Evolutionary conservation across 2,888 invertebrate species (phyloP), one percentile per base, ranked within the genome.

Genomic region (Metellina segmentata): DNA sequence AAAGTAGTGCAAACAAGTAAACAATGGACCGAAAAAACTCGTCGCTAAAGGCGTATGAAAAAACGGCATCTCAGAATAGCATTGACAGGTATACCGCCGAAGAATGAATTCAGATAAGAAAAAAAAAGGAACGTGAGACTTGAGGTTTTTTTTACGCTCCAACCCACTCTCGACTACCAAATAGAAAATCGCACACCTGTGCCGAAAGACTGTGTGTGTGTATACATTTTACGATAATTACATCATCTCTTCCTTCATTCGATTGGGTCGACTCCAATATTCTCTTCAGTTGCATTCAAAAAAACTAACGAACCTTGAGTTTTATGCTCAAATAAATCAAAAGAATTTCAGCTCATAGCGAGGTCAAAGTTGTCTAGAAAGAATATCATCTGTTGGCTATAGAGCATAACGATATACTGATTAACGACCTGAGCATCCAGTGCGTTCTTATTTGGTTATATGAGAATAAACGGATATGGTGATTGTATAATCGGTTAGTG

Each of bases 271-370:
- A 82, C 52, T 71, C 71, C 49, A 82, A 52, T 71, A 69, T 51
- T 71, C 19, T 51, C 6, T 71, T 71, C 1, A 48, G 4, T 70
- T 70, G 16, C 49, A 82, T 9, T 51, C 11, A 78, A 7, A 51
- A 51, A 51, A 13, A 20, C 49, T 71, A 19, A 5, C 48, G n/a
- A 77, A 82, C 82, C 82, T 82, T 82, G 82, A 82, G 19, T 71
- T 82, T 81, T 19, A 71, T 51, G 71, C 49, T 51, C 19, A 82
- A 69, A 82, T 82, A 82, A 82, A 82, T 71, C 71, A 82, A 48
- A 82, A 11, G 19, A 34, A 34, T 34, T 34, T 34, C 34, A 34
- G 34, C 34, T 34, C n/a, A 34, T 34, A 34, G 34, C 34, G 34
- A 34, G 34, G 34, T 34, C 34, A 34, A 34, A 34, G 34, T 34